Percentiles rank a stretch among this genome's conserved stretches.
phyloP scores from a whole-genome alignment of 1,140 invertebrate genomes.

The Ruditapes philippinarum region DNA sequence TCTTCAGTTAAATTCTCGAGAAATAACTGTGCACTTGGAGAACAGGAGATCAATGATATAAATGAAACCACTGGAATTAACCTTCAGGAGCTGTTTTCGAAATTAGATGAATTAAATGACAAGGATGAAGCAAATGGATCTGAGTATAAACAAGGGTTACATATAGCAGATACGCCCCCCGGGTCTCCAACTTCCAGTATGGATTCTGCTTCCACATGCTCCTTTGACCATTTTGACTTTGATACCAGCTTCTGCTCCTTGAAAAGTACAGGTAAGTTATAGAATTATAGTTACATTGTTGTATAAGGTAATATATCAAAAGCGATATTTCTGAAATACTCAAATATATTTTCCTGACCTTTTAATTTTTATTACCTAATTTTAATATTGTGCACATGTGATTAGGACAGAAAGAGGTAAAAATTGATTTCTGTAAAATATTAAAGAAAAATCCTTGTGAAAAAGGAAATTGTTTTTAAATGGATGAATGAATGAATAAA shows the following conservation, averaged over 20 bases:
- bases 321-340: no score
- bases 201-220: conserved; percentile 56
- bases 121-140: conserved; percentile 9
- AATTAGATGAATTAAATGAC: conserved; percentile 52
- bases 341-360: no score
- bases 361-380: no score
- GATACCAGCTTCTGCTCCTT: conserved; percentile 64
- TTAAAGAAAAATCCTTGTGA: no score
- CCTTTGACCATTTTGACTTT: conserved; percentile 65
- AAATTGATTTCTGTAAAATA: no score
- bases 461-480: no score
- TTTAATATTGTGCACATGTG: no score
- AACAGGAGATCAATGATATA: conserved; percentile 37
- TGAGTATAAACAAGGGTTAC: not conserved
- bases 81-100: conserved; percentile 56
- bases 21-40: conserved; percentile 31
- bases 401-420: no score
- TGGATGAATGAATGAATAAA: no score
- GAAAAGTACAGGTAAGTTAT: conserved; percentile 58
- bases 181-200: conserved; percentile 40
- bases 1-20: not conserved
- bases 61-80: conserved; percentile 50
- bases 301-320: no score
- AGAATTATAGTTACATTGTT: no score
- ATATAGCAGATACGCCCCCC: conserved; percentile 48